These are phyloP conservation scores for Neoscelio sp. DNA, from an alignment of 2,888 invertebrate genomes.

Conservation along the genomic window DNA sequence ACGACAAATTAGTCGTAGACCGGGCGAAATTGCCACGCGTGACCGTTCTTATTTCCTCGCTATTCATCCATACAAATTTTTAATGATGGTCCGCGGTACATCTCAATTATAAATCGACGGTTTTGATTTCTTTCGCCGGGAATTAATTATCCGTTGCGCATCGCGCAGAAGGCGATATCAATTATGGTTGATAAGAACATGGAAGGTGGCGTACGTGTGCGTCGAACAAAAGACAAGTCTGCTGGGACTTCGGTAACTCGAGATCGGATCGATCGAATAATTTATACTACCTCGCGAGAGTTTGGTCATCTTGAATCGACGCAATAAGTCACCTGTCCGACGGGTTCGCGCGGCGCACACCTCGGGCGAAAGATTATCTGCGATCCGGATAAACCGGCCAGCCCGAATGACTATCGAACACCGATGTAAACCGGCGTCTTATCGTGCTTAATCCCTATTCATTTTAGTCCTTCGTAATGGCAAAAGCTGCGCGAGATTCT, in stretches of 20 bases:
- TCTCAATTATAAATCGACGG: constrained; percentile 65
- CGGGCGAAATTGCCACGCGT: too few species aligned
- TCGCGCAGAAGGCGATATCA: constrained; percentile 61
- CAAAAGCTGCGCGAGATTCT: constrained; percentile 29
- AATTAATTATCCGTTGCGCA: constrained; percentile 61
- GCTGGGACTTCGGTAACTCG: constrained; percentile 64
- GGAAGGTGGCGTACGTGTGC: constrained; percentile 42
- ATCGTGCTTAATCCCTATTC: constrained; percentile 77
- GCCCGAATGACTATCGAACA: constrained; percentile 72
- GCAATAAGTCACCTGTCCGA: constrained; percentile 81
- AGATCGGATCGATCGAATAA: constrained; percentile 71
- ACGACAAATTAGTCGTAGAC: too few species aligned
- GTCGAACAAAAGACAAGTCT: constrained; percentile 62
- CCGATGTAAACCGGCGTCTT: constrained; percentile 76
- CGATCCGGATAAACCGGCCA: constrained; percentile 80
- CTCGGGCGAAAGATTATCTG: constrained; percentile 75
- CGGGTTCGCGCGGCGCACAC: constrained; percentile 72
- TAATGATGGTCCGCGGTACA: constrained; percentile 8
- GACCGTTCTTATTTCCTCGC: too few species aligned
- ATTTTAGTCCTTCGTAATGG: constrained; percentile 65
- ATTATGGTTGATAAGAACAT: constrained; percentile 66
- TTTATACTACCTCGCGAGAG: constrained; percentile 70
- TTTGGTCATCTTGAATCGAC: constrained; percentile 76
- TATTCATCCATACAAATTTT: neutral
- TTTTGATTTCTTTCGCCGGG: constrained; percentile 53